Percentiles rank a stretch among this genome's conserved stretches.
phyloP scores from a whole-genome alignment of 2,797 vertebrate species.

The Numenius phaeopus region DNA sequence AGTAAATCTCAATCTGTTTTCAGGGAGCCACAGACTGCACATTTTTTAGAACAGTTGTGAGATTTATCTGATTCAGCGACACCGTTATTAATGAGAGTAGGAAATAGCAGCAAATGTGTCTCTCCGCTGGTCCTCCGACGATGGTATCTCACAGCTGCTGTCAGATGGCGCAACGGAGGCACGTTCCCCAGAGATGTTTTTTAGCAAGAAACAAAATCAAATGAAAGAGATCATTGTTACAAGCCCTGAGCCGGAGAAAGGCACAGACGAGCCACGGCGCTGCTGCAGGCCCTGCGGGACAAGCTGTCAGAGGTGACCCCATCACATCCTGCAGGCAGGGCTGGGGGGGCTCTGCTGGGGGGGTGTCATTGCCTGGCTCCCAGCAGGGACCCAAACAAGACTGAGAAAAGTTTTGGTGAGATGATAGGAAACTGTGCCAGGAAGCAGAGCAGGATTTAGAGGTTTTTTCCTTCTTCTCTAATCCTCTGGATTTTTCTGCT shows the following conservation, averaged over 20 bases:
- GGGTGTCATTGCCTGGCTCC: background rate
- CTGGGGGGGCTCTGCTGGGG: background rate
- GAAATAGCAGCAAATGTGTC: background rate
- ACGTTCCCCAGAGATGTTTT: background rate
- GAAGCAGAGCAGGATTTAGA: background rate
- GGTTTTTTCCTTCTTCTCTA: background rate
- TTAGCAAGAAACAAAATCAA: background rate
- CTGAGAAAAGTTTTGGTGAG: background rate
- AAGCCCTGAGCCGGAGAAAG: background rate
- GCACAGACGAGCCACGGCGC: accelerated
- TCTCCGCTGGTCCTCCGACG: background rate
- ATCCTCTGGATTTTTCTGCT: background rate
- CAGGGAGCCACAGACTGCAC: background rate
- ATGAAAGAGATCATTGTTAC: background rate
- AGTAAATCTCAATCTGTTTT: slow-evolving; percentile 27
- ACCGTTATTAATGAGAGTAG: background rate
- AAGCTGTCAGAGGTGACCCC: accelerated
- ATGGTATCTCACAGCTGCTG: background rate
- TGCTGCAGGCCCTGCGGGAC: accelerated
- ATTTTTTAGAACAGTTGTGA: background rate
- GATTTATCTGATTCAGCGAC: background rate
- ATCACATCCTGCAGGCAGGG: accelerated
- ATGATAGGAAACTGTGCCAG: background rate
- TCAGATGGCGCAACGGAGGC: background rate
- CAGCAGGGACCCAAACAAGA: background rate